Conservation (phyloP, 2,113 vertebrate species). For the Tychaedon coryphoeus region DNA sequence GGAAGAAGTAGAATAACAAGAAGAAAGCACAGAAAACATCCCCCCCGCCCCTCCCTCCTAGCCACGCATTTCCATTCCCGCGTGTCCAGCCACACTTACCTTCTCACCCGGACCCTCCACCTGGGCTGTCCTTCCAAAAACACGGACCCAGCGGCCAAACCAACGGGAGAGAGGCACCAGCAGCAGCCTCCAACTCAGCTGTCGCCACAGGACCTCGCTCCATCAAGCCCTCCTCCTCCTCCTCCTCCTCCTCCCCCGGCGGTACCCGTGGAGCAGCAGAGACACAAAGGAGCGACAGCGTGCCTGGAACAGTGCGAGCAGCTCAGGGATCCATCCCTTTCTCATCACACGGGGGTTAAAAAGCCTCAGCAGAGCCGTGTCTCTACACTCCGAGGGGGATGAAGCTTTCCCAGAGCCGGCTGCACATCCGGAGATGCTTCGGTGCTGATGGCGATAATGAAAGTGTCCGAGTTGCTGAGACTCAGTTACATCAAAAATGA, state of each 20-base stretch:
- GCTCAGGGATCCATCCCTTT: accelerated
- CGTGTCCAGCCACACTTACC: neutral
- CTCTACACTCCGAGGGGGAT: accelerated
- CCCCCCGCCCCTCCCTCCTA: neutral
- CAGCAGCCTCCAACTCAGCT: neutral
- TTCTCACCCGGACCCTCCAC: neutral
- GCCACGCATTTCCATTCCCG: neutral
- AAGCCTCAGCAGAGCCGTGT: too few species aligned
- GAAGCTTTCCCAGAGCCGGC: neutral
- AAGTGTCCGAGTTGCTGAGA: accelerated
- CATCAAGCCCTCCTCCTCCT: neutral
- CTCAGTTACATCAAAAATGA: accelerated
- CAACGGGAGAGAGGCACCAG: neutral
- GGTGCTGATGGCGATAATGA: accelerated
- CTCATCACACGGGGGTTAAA: neutral
- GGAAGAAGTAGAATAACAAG: neutral
- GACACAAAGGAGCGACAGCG: neutral
- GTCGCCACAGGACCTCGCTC: neutral
- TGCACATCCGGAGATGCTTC: too few species aligned
- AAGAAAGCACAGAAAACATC: neutral
- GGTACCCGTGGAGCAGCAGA: neutral
- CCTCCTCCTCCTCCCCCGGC: neutral
- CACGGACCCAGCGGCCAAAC: neutral
- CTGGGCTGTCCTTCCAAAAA: neutral
- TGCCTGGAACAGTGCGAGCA: accelerated